These are phyloP conservation scores for Hemibagrus wyckioides DNA, from an alignment of 2,113 vertebrate species.

Conservation along the genomic window DNA sequence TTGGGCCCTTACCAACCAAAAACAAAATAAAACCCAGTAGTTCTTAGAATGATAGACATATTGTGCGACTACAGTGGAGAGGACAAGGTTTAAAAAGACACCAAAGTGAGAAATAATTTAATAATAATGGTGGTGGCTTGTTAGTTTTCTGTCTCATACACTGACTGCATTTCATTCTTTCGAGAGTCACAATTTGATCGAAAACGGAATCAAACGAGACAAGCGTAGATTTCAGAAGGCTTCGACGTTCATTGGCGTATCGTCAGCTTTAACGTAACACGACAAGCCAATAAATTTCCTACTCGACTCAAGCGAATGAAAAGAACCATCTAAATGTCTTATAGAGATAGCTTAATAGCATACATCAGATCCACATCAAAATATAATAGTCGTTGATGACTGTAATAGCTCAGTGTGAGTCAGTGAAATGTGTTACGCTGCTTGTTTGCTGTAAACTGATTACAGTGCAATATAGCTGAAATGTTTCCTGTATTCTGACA, in stretches of 20 bases:
- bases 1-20: background rate
- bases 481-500: background rate
- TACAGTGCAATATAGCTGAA: background rate
- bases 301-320: background rate
- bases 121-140: slow-evolving; percentile 22
- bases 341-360: too few species aligned
- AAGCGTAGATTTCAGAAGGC: background rate
- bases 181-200: slow-evolving; percentile 35
- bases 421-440: background rate
- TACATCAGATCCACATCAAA: background rate
- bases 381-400: background rate
- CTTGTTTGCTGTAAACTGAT: background rate
- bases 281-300: slow-evolving; percentile 25
- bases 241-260: background rate
- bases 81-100: slow-evolving; percentile 12
- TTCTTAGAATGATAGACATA: background rate
- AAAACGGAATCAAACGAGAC: slow-evolving; percentile 32
- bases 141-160: slow-evolving; percentile 26
- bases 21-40: background rate
- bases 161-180: slow-evolving; percentile 23
- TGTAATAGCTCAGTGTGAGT: background rate
- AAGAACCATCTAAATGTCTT: background rate
- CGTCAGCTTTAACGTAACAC: slow-evolving; percentile 47
- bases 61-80: background rate
- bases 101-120: slow-evolving; percentile 36